Percentiles rank a stretch among this genome's conserved stretches.
Evolutionary conservation across 2,797 vertebrate species (phyloP).

Genomic region (Lepilemur ruficaudatus): DNA sequence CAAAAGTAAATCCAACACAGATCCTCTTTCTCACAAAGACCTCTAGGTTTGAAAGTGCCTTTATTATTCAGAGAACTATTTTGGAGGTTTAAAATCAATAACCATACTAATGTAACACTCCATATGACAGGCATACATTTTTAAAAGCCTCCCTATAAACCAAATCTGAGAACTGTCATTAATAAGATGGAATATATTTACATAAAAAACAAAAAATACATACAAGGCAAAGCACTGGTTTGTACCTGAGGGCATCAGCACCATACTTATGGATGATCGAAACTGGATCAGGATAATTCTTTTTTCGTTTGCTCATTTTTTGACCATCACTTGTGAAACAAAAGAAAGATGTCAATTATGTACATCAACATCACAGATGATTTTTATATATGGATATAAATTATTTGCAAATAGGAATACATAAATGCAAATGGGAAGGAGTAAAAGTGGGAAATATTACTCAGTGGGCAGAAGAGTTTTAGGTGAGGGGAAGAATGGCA

Average conservation of each 20-base stretch:
- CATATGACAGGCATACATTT: background rate
- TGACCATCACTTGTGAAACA: slow-evolving; percentile 93
- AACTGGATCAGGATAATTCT: slow-evolving; percentile 97
- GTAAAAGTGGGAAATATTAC: background rate
- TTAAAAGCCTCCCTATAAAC: background rate
- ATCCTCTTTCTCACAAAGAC: background rate
- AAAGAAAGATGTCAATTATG: slow-evolving; percentile 43
- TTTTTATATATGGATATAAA: background rate
- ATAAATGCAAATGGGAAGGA: background rate
- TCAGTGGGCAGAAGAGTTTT: background rate
- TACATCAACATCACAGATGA: background rate
- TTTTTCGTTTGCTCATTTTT: slow-evolving; percentile 99
- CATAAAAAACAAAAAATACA: background rate
- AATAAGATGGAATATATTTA: background rate
- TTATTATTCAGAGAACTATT: background rate
- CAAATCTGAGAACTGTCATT: background rate
- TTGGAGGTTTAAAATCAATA: background rate
- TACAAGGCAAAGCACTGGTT: background rate
- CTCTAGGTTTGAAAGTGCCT: background rate
- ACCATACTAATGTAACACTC: background rate
- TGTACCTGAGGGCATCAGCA: slow-evolving; percentile 96
- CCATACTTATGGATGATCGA: slow-evolving; percentile 92
- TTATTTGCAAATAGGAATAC: background rate
- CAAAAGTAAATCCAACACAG: background rate
- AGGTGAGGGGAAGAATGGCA: background rate